Base-by-base conservation (phyloP, 2,113 vertebrate genomes). In the Rhegmatorhina hoffmannsi region DNA sequence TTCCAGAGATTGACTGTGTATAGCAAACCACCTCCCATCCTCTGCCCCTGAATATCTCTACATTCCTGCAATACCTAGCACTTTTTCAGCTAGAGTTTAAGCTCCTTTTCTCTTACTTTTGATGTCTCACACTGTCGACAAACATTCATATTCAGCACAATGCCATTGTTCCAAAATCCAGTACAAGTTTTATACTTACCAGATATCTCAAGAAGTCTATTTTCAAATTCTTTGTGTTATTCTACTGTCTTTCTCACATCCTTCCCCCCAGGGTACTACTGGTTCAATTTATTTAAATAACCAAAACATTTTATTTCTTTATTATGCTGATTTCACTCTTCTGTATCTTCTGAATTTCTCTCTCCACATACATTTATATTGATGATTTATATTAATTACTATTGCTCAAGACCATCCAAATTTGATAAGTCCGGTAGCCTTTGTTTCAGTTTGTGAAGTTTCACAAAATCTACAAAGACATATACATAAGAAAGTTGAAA, bases 21-120 rank as follows among this genome's bases (percentile, higher is more conserved):
- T 19, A 77, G 63, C 6, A 64, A 75, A 53, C 13, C 25, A 52
- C 5, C 1, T 3, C 6, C 13, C 17, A 38, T 1, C 3, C 2
- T 6, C 17, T 58, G 10, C 6, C 16, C 17, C 9, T 10, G 81
- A 6, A 67, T 46, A 67, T 23, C 25, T 72, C 40, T 67, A 31
- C 19, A 13, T 72, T 74, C 9, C 16, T 78, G 26, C 13, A 86
- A 36, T 23, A 66, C 2, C 11, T 58, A 10, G 1, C 25, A 43
- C 36, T 34, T 84, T 84, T 91, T 50, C 34, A 82, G 16, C 20
- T 55, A 38, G 31, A 50, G 7, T 70, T 78, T 24, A 86, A 46
- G 13, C 11, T 76, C 11, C 2, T 83, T 92, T 92, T 74, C 8
- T 62, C 44, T 73, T 83, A 3, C 26, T 78, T 77, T 78, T 80